Evolutionary conservation across 1,140 invertebrate species (phyloP), one percentile per base, ranked within the genome.

Genomic region (Drosophila lini): DNA sequence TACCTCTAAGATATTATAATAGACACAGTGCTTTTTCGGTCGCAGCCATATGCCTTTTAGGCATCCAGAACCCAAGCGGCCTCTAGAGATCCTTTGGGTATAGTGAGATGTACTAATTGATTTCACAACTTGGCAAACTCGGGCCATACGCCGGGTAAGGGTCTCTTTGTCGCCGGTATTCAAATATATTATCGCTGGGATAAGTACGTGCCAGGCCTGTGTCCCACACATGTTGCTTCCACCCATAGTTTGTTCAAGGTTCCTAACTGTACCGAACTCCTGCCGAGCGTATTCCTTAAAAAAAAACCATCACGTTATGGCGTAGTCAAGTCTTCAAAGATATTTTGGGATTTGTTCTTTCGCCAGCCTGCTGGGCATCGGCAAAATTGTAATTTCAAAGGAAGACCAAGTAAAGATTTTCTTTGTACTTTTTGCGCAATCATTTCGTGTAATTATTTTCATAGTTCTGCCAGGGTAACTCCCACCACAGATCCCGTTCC

Each of bases 381-480:
- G 53, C 6, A 22, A 48, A 64, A 59, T 42, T 38, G 5, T 13
- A 11, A 9, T 42, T 59, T 71, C 65, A 71, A 71, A 56, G 36
- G 5, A 10, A 56, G 13, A 5, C 1, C 10, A 4, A 22, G 6
- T 7, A 36, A 59, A 4, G n/a, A 59, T 71, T 42, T 71, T 57
- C 44, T 34, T 45, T 45, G 53, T 71, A 47, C 57, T 67, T 69
- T 69, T 71, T 73, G 69, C 69, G 68, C 69, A 73, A 73, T 73
- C 69, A 73, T 50, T 59, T 71, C 11, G 69, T 16, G 36, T 36
- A 13, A 15, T 28, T 28, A 28, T 45, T 41, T 36, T 53, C 3
- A 28, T 40, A 22, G 62, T 36, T 55, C 47, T 15, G 34, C 41
- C 32, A 34, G 22, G 50, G 68, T 5, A 31, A 48, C 68, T 48